Evolutionary conservation across 2,113 vertebrate species (phyloP).

Genomic region (Naja naja): DNA sequence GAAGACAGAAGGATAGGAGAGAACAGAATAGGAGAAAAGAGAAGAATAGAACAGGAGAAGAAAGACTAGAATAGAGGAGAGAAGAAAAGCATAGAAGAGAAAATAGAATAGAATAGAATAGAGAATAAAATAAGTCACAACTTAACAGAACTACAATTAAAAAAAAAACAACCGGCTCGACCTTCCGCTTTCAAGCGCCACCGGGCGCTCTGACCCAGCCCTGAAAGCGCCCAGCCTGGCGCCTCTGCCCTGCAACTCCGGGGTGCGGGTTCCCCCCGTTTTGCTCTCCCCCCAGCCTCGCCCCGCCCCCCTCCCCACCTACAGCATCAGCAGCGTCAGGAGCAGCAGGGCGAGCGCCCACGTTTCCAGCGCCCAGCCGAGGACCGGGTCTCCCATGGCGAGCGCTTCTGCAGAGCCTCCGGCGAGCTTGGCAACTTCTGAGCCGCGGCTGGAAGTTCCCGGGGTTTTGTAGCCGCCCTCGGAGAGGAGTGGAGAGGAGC

Average conservation of each 20-base stretch:
- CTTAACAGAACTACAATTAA: background rate
- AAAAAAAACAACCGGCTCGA: background rate
- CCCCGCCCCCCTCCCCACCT: slow-evolving; percentile 32
- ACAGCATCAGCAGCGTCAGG: slow-evolving; percentile 60
- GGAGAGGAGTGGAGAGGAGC: background rate
- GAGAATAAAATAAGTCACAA: background rate
- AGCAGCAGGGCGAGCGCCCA: slow-evolving; percentile 61
- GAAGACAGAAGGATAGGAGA: too few relatives aligned
- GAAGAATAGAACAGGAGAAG: too few relatives aligned
- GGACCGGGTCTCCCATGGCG: background rate
- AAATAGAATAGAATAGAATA: rapidly evolving
- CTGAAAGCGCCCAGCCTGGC: background rate
- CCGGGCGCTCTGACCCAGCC: background rate
- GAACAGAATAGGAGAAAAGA: rapidly evolving
- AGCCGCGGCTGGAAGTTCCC: background rate
- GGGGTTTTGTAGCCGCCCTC: background rate
- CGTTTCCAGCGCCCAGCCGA: slow-evolving; percentile 52
- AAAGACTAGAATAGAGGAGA: background rate
- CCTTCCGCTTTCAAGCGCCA: background rate
- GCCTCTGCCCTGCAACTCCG: background rate
- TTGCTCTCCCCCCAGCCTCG: background rate
- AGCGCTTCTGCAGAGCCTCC: background rate
- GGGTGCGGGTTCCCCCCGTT: background rate
- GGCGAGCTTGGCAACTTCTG: background rate
- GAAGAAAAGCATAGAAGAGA: too few relatives aligned